Percentiles rank a stretch among this genome's conserved stretches.
phyloP scores from a whole-genome alignment of 2,113 vertebrate species.

The Hippocampus guttulatus region DNA sequence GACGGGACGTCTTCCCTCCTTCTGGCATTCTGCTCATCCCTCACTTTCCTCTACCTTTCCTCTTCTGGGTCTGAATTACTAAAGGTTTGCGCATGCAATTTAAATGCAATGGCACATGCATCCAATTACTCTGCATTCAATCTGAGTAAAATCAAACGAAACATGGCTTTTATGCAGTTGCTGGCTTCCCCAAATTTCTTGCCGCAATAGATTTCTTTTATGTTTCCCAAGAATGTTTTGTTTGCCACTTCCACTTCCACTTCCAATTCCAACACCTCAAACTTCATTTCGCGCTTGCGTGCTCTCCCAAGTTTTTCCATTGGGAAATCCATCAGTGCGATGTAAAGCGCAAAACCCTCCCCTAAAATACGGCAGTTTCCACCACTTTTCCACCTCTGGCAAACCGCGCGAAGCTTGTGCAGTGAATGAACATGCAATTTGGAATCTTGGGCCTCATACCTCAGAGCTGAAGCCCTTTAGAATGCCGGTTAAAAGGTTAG shows the following conservation, averaged over 20 bases:
- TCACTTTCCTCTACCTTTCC: background rate
- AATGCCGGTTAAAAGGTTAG: no score
- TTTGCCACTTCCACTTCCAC: background rate
- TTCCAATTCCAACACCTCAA: background rate
- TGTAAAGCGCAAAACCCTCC: background rate
- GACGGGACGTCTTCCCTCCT: slow-evolving; percentile 4
- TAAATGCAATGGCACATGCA: no score
- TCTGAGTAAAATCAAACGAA: background rate
- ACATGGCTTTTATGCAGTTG: background rate
- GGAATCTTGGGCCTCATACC: background rate
- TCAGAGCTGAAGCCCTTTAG: background rate
- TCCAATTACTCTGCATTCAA: background rate
- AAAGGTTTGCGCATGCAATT: no score
- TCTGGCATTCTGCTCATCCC: slow-evolving; percentile 6
- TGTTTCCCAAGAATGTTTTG: background rate
- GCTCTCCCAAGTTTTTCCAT: background rate
- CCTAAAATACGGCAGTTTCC: background rate
- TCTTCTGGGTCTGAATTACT: background rate
- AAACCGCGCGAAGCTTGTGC: background rate
- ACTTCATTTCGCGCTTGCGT: background rate
- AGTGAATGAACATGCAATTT: background rate
- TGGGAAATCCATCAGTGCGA: background rate
- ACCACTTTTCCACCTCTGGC: background rate
- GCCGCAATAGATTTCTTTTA: background rate
- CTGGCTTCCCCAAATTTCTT: background rate